Conservation (phyloP, 2,888 invertebrate genomes). For the Zaprionus lineosus region DNA sequence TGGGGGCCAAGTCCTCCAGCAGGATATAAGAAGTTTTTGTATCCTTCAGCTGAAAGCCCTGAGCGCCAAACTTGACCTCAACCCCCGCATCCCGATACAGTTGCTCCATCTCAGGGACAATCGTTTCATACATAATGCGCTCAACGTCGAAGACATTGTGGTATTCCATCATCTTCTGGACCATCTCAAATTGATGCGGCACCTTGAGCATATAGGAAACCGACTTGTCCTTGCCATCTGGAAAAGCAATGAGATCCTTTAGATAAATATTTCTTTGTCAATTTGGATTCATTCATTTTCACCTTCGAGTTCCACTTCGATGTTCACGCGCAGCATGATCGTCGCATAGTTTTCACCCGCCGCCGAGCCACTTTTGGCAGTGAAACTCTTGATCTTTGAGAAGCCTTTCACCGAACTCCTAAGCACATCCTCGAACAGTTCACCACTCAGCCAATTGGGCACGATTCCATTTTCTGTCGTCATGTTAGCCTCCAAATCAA, state of each 20-base stretch:
- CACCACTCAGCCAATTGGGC: slow-evolving; percentile 43
- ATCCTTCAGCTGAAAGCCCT: slow-evolving; percentile 52
- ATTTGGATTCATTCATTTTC: no score
- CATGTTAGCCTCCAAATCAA: no score
- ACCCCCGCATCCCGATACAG: slow-evolving; percentile 64
- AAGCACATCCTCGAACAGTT: slow-evolving; percentile 36
- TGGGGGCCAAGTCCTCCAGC: slow-evolving; percentile 68
- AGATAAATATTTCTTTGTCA: no score
- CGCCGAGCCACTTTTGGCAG: slow-evolving; percentile 46
- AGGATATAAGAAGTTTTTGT: slow-evolving; percentile 48
- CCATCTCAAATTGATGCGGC: slow-evolving; percentile 39
- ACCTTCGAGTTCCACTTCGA: slow-evolving; percentile 72
- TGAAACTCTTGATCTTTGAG: slow-evolving; percentile 42
- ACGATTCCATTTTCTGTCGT: slow-evolving; percentile 13
- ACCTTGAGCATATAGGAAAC: slow-evolving; percentile 64
- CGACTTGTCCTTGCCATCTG: slow-evolving; percentile 42
- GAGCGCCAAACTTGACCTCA: slow-evolving; percentile 62
- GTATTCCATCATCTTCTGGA: slow-evolving; percentile 31
- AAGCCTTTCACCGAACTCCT: slow-evolving; percentile 29
- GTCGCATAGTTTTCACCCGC: slow-evolving; percentile 79
- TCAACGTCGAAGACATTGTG: slow-evolving; percentile 68
- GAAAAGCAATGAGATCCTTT: not conserved
- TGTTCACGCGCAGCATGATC: slow-evolving; percentile 66
- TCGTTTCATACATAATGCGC: slow-evolving; percentile 63
- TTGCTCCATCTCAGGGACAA: slow-evolving; percentile 73